Percentiles rank a stretch among this genome's conserved stretches.
These are phyloP conservation scores for Alsophila aescularia DNA, from an alignment of 2,888 invertebrate species.

Conservation along the genomic window DNA sequence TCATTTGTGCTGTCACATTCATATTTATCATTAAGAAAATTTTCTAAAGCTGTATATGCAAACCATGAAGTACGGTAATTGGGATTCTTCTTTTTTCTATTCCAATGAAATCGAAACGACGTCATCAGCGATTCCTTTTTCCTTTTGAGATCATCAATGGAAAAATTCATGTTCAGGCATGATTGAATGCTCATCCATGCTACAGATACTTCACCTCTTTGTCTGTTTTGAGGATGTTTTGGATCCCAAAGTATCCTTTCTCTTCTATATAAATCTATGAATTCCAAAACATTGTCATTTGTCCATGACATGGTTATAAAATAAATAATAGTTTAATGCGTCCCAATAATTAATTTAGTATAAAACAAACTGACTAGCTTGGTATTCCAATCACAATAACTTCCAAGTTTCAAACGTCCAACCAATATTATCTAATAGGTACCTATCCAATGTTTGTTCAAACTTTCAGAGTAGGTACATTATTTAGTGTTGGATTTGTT, in stretches of 20 bases:
- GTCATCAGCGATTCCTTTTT: slow-evolving; percentile 80
- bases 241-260: slow-evolving; percentile 75
- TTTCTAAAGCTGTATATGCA: slow-evolving; percentile 71
- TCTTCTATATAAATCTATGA: slow-evolving; percentile 67
- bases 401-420: no score
- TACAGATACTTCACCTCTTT: slow-evolving; percentile 62
- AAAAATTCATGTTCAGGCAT: slow-evolving; percentile 57
- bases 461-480: no score
- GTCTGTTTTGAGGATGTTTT: slow-evolving; percentile 65
- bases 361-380: no score
- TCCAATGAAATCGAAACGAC: slow-evolving; percentile 65
- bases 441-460: no score
- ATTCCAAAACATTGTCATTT: slow-evolving; percentile 68
- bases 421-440: no score
- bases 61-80: slow-evolving; percentile 70
- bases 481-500: no score
- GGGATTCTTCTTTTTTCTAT: slow-evolving; percentile 56
- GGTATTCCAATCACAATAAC: no score
- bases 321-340: background rate
- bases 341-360: no score
- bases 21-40: slow-evolving; percentile 73
- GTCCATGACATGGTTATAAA: slow-evolving; percentile 60
- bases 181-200: slow-evolving; percentile 74
- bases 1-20: slow-evolving; percentile 66
- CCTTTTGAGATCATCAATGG: slow-evolving; percentile 68